These are phyloP conservation scores for Pseudoatta argentina DNA, from an alignment of 1,140 invertebrate genomes.

Conservation along the genomic window DNA sequence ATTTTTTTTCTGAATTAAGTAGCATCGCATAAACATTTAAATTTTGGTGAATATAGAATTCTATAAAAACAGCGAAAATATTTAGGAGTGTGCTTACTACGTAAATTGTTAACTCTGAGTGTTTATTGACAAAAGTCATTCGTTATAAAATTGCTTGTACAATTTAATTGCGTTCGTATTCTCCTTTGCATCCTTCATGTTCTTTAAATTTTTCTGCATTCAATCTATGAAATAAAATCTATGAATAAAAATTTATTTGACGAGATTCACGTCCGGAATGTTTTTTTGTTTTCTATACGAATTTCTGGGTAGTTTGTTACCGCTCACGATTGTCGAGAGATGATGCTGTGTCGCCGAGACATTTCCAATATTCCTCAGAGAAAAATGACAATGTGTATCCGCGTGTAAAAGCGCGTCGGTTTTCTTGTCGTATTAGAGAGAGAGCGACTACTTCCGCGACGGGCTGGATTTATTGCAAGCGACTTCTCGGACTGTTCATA, in stretches of 20 bases:
- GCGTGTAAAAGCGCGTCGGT: constrained; percentile 32
- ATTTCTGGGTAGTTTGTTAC: not conserved
- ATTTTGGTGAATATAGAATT: not conserved
- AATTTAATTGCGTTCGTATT: not conserved
- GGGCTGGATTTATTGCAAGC: constrained; percentile 22
- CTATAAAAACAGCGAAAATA: not conserved
- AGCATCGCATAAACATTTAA: not conserved
- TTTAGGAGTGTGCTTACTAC: not conserved
- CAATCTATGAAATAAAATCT: not conserved
- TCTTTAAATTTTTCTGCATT: not conserved
- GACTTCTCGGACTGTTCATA: constrained; percentile 28
- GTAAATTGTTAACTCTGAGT: not conserved
- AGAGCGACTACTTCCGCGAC: constrained; percentile 4
- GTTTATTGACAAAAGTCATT: not conserved
- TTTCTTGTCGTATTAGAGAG: constrained; percentile 20
- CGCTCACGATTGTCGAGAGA: not conserved
- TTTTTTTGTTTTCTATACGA: constrained; percentile 1
- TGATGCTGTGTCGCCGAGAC: not conserved
- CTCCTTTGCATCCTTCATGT: not conserved
- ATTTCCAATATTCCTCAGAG: constrained; percentile 4
- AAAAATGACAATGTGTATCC: constrained; percentile 28
- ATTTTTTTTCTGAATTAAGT: not conserved
- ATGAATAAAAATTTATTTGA: not conserved
- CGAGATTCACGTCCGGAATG: not conserved
- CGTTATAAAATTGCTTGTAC: not conserved